Conservation (phyloP, 1,140 invertebrate species). For the Drosophila yakuba region DNA sequence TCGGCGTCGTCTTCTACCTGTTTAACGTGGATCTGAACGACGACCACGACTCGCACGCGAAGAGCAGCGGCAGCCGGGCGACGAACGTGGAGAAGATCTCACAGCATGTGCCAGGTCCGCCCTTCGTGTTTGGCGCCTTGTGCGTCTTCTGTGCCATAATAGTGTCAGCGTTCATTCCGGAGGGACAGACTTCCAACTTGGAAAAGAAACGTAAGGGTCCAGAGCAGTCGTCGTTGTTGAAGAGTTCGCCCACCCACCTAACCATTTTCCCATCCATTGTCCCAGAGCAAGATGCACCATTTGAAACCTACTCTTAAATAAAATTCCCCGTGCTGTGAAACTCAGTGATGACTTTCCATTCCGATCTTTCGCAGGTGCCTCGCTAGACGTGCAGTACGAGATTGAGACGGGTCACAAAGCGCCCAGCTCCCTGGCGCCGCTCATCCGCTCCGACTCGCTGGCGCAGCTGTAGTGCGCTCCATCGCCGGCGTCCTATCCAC, state of each 20-base stretch:
- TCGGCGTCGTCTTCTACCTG: conserved; percentile 99
- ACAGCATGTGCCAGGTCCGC: conserved; percentile 97
- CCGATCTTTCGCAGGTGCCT: conserved; percentile 86
- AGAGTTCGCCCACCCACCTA: background rate
- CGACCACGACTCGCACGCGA: conserved; percentile 84
- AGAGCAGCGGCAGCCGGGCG: conserved; percentile 39
- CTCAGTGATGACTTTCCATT: conserved; percentile 10
- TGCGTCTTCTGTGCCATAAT: conserved; percentile 97
- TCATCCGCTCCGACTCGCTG: conserved; percentile 91
- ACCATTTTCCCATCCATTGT: conserved; percentile 2
- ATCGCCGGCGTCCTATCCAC: conserved; percentile 27
- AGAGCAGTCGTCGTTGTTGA: background rate
- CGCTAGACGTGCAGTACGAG: conserved; percentile 91
- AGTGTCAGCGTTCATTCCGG: conserved; percentile 96
- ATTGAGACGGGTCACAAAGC: conserved; percentile 90
- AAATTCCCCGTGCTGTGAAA: background rate
- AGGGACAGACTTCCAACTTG: conserved; percentile 86
- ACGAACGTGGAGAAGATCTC: conserved; percentile 80
- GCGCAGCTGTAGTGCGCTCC: conserved; percentile 87
- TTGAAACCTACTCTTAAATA: conserved; percentile 9
- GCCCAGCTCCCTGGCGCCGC: conserved; percentile 90
- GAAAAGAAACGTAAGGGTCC: conserved; percentile 82
- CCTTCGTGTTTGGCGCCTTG: conserved; percentile 99
- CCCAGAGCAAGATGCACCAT: conserved; percentile 3
- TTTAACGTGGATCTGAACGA: conserved; percentile 99